These are phyloP conservation scores for Drosophila pseudoananassae DNA, from an alignment of 1,140 invertebrate species.

Conservation along the genomic window DNA sequence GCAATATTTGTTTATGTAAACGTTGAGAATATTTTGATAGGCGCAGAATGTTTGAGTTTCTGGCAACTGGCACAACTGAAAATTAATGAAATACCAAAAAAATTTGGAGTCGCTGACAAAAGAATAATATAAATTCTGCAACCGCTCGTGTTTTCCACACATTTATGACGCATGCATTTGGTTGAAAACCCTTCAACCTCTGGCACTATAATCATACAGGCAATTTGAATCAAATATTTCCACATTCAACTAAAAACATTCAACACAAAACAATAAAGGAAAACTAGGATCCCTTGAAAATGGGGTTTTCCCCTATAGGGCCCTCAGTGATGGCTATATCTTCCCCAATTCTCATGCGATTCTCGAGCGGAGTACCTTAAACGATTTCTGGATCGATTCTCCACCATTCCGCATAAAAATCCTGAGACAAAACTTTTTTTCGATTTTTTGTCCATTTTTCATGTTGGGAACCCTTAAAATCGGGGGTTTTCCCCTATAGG, in stretches of 20 bases:
- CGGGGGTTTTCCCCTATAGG: too few species aligned
- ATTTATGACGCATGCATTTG: not conserved
- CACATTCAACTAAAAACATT: too few species aligned
- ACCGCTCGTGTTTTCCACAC: not conserved
- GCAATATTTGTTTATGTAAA: constrained; percentile 63
- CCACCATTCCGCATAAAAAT: too few species aligned
- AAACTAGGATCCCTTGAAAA: too few species aligned
- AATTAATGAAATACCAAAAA: constrained; percentile 9
- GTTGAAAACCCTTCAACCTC: not conserved
- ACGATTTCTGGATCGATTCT: too few species aligned
- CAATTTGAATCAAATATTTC: not conserved
- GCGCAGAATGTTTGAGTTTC: constrained; percentile 17
- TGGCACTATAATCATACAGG: not conserved
- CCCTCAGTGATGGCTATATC: too few species aligned
- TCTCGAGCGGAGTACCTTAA: too few species aligned
- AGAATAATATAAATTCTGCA: not conserved
- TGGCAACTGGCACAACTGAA: constrained; percentile 36
- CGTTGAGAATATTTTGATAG: constrained; percentile 32
- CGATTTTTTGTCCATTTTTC: too few species aligned
- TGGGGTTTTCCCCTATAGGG: too few species aligned
- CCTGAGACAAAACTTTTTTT: too few species aligned
- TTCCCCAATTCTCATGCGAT: too few species aligned
- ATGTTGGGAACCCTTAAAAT: too few species aligned
- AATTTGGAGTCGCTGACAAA: not conserved
- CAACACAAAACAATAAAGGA: not conserved